Percentiles rank a stretch among this genome's conserved stretches.
Evolutionary conservation across 2,113 vertebrate genomes (phyloP).

Genomic region (Pandion haliaetus): DNA sequence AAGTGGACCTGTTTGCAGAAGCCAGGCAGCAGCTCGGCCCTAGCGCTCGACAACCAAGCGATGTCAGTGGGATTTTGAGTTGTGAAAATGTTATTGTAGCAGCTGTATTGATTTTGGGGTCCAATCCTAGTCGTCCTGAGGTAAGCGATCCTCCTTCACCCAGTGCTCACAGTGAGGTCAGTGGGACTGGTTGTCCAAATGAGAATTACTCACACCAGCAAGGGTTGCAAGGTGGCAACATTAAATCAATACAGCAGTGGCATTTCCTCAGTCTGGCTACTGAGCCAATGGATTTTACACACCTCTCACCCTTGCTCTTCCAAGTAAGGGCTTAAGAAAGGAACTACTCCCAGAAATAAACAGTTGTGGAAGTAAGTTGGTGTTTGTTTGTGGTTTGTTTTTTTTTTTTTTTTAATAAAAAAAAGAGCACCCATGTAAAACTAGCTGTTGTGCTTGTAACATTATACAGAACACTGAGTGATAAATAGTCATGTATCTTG

Average conservation of each 20-base stretch:
- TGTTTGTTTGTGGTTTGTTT: no score
- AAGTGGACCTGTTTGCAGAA: not conserved
- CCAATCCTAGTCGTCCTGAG: not conserved
- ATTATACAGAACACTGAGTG: constrained; percentile 22
- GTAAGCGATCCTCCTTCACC: not conserved
- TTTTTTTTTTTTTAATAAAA: not conserved
- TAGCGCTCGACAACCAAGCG: fast-evolving
- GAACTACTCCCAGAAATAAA: not conserved
- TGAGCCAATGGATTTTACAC: not conserved
- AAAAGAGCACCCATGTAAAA: constrained; percentile 8
- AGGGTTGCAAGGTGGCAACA: not conserved
- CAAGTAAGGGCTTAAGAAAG: not conserved
- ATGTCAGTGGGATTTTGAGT: not conserved
- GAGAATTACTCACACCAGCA: not conserved
- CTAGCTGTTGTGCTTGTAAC: constrained; percentile 9
- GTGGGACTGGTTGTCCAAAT: not conserved
- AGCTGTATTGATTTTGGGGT: not conserved
- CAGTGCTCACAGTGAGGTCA: not conserved
- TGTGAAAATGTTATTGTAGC: not conserved
- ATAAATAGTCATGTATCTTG: constrained; percentile 45
- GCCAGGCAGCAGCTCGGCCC: not conserved
- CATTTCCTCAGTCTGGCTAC: not conserved
- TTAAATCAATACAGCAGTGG: not conserved
- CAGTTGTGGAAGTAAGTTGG: not conserved
- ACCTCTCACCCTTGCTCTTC: not conserved